Percentiles rank a stretch among this genome's conserved stretches.
phyloP scores from a whole-genome alignment of 2,888 invertebrate genomes.

The Hyles lineata region DNA sequence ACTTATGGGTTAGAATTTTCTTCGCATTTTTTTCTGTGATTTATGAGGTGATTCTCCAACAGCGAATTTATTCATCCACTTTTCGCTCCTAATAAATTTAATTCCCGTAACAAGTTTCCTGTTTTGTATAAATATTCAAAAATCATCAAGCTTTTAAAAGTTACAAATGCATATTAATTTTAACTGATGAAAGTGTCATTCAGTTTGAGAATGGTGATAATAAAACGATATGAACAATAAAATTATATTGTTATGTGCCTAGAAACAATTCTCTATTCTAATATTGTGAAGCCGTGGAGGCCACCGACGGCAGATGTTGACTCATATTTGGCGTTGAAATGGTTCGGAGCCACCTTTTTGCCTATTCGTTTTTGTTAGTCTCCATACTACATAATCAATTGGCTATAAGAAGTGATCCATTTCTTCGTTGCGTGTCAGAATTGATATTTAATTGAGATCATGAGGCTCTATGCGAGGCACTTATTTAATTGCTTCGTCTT shows the following conservation, averaged over 20 bases:
- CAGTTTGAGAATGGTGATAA: slow-evolving; percentile 25
- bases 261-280: slow-evolving; percentile 25
- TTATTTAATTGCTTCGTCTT: slow-evolving; percentile 40
- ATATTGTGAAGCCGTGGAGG: slow-evolving; percentile 25
- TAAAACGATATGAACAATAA: slow-evolving; percentile 33
- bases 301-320: slow-evolving; percentile 18
- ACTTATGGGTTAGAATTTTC: slow-evolving; percentile 47
- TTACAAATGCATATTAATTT: slow-evolving; percentile 24
- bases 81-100: slow-evolving; percentile 24
- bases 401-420: slow-evolving; percentile 50
- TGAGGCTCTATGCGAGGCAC: slow-evolving; percentile 38
- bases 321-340: slow-evolving; percentile 14
- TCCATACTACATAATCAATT: slow-evolving; percentile 41
- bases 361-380: slow-evolving; percentile 44
- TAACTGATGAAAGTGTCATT: slow-evolving; percentile 30
- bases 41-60: slow-evolving; percentile 31
- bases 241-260: slow-evolving; percentile 31
- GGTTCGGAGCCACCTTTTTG: slow-evolving; percentile 41
- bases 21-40: slow-evolving; percentile 34
- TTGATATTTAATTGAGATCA: slow-evolving; percentile 49
- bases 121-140: slow-evolving; percentile 15
- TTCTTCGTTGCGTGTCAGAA: slow-evolving; percentile 45
- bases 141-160: background rate
- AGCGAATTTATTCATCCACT: slow-evolving; percentile 20
- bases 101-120: slow-evolving; percentile 22